Base-by-base conservation (phyloP, 2,797 vertebrate genomes). In the Sebastes umbrosus region DNA sequence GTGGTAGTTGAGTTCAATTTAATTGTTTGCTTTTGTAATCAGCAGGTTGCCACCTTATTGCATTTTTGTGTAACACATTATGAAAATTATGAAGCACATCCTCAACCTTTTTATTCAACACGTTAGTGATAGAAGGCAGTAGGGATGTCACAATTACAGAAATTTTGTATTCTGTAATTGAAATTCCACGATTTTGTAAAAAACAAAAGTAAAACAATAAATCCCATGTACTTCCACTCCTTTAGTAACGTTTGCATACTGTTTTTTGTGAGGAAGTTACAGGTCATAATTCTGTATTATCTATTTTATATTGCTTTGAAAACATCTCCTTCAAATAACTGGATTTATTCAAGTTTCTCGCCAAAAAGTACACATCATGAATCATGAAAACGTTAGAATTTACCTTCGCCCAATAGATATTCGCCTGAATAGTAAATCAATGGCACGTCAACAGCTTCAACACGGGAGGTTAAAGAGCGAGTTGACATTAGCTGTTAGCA, bases 1-100 rank as follows among this genome's bases (percentile, higher is more conserved):
- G 46, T n/a, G 22, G 63, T 43, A 31, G 39, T 82, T 84, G 64
- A 67, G 66, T 43, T 50, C 1, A 70, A 78, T 87, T 43, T 20
- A 70, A 83, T 90, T 84, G 75, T 85, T 90, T 80, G 71, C 46
- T 66, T 81, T 86, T 85, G 43, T 73, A 74, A 81, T 89, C 75
- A 86, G 75, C 22, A 18, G 31, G 31, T 59, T 80, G 25, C 67
- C 63, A 60, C 55, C 20, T 64, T 24, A 78, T 81, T 85, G 60
- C 25, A 52, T 63, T 71, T 85, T 31, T 72, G 31, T 46, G 31
- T 57, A 24, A 16, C 64, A 31, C 60, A 82, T 73, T 3, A 25
- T 58, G 29, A 10, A 74, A 62, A 84, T 75, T 36, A 73, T 58
- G 4, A 77, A 62, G 31, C 36, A 50, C 4, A 13, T 13, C 12